Base-by-base conservation (phyloP, 2,888 invertebrate species). In the Emmelina monodactyla region DNA sequence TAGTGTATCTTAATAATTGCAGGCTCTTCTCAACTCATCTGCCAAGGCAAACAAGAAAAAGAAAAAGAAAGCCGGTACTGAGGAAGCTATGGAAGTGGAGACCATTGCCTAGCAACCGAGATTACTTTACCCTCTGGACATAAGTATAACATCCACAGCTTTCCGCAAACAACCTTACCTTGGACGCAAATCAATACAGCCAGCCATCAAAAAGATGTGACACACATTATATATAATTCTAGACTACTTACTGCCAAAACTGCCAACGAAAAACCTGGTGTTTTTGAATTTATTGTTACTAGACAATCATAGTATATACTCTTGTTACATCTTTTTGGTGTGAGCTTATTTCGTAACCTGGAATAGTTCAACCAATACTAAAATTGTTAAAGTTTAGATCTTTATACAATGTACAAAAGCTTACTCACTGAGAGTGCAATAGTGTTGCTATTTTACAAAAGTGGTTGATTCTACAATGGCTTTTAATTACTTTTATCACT, bases 11-110 rank as follows among this genome's bases (percentile, higher is more conserved):
- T n/a, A n/a, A n/a, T 38, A 37, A 61, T 69, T 19, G 30, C 73
- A 90, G 88, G 78, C 86, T 40, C 82, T 92, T 42, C 79, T 94
- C 51, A 87, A 87, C 60, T 86, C 88, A 41, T 88, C 89, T 11
- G 89, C 91, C 42, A 94, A 92, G 69, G 83, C 91, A 14, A 91
- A 89, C 51, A 94, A 94, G 78, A 94, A 93, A 87, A 93, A 92
- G 85, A 92, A 92, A 88, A 91, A 91, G 87, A 87, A 88, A 44
- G 85, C 86, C 46, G 85, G 85, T 43, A 75, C 82, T 34, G 73
- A 82, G 46, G 82, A 83, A 46, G 67, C 82, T n/a, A 82, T 83
- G 79, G 84, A 83, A 62, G 83, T 82, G 14, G 84, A 84, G 56
- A 83, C 82, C 39, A 82, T 68, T 62, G 78, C 79, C 55, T 78